Conservation (phyloP, 2,888 invertebrate genomes). For the Nomada ferruginata region DNA sequence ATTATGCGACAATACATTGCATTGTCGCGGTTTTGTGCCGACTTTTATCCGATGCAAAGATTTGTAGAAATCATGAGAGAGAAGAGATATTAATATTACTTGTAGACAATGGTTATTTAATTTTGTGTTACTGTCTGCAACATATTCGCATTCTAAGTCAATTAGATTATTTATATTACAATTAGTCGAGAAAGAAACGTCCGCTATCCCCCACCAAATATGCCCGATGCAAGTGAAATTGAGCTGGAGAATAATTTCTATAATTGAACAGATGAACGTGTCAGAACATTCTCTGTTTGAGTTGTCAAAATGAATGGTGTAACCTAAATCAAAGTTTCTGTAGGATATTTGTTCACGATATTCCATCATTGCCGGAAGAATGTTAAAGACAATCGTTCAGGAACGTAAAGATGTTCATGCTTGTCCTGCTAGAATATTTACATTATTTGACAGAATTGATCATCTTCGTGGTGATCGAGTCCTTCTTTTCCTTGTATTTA, state of each 20-base stretch:
- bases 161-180: too few species aligned
- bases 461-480: background rate
- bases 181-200: too few species aligned
- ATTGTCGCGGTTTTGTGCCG: background rate
- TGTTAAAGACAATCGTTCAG: constrained; percentile 1
- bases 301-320: constrained; percentile 46
- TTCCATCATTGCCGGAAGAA: constrained; percentile 12
- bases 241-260: background rate
- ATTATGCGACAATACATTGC: constrained; percentile 19
- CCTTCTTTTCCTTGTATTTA: background rate
- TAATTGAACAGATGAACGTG: constrained; percentile 31
- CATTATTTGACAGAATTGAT: constrained; percentile 11
- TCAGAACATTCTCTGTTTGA: constrained; percentile 1
- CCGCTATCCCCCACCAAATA: too few species aligned
- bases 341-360: background rate
- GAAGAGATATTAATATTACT: background rate
- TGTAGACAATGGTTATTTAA: too few species aligned
- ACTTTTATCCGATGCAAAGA: constrained; percentile 2
- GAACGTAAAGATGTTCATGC: constrained; percentile 22
- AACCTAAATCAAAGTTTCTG: constrained; percentile 32
- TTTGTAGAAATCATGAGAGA: background rate
- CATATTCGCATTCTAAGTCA: too few species aligned
- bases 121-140: too few species aligned
- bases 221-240: background rate
- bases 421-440: constrained; percentile 6